These are phyloP conservation scores for Perca schrenkii DNA, from an alignment of 2,113 vertebrate species.

Conservation along the genomic window DNA sequence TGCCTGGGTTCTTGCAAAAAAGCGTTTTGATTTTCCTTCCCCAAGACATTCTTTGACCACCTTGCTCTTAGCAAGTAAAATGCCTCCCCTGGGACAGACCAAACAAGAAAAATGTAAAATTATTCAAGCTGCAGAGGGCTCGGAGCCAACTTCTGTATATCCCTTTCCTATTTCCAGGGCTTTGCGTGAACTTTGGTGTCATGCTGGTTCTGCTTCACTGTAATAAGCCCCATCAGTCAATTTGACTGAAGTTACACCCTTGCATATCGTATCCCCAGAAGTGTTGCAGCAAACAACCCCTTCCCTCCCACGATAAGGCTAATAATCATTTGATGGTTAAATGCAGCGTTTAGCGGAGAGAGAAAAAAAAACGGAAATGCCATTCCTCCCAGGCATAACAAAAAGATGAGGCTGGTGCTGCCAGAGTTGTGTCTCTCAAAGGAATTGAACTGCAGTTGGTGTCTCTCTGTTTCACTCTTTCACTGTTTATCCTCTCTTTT, in stretches of 20 bases:
- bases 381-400: slow-evolving; percentile 5
- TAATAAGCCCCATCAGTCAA: slow-evolving; percentile 49
- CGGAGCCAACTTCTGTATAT: neutral
- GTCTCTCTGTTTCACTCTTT: neutral
- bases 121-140: neutral
- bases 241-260: slow-evolving; percentile 21
- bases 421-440: slow-evolving; percentile 26
- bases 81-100: slow-evolving; percentile 10
- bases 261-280: slow-evolving; percentile 26
- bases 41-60: neutral
- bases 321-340: slow-evolving; percentile 42
- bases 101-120: neutral
- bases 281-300: slow-evolving; percentile 3
- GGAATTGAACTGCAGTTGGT: slow-evolving; percentile 51
- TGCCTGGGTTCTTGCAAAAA: neutral
- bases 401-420: slow-evolving; percentile 30
- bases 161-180: neutral
- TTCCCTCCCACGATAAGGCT: neutral
- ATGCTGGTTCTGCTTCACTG: slow-evolving; percentile 1
- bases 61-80: slow-evolving; percentile 18
- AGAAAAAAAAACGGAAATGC: slow-evolving; percentile 13
- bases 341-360: slow-evolving; percentile 38
- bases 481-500: slow-evolving; percentile 1
- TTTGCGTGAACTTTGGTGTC: slow-evolving; percentile 22
- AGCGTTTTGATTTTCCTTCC: neutral